These are phyloP conservation scores for Subacronicta megacephala DNA, from an alignment of 2,888 invertebrate genomes.

Conservation along the genomic window DNA sequence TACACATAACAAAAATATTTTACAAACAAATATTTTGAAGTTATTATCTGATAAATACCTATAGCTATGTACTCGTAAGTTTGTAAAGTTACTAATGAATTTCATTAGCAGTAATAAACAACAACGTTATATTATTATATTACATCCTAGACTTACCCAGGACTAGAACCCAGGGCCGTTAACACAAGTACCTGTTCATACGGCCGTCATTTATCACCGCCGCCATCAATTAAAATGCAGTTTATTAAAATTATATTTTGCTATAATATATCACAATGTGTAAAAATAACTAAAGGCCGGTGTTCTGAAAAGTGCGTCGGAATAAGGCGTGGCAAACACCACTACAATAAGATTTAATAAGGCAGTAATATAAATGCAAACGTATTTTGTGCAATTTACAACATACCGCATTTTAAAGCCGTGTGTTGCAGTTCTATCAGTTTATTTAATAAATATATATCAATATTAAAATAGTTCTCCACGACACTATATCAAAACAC, in stretches of 20 bases:
- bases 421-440: slow-evolving; percentile 7
- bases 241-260: slow-evolving; percentile 51
- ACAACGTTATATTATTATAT: slow-evolving; percentile 20
- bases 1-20: slow-evolving; percentile 26
- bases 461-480: slow-evolving; percentile 12
- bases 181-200: slow-evolving; percentile 5
- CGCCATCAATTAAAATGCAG: slow-evolving; percentile 52
- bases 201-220: slow-evolving; percentile 20
- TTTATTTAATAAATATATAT: slow-evolving; percentile 13
- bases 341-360: slow-evolving; percentile 3
- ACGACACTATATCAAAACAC: slow-evolving; percentile 10
- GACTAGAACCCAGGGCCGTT: slow-evolving; percentile 20
- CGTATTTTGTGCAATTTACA: slow-evolving; percentile 37
- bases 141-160: slow-evolving; percentile 16
- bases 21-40: slow-evolving; percentile 12
- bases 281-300: slow-evolving; percentile 46
- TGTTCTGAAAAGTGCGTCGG: slow-evolving; percentile 16
- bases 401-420: slow-evolving; percentile 15
- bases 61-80: slow-evolving; percentile 31
- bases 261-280: slow-evolving; percentile 58
- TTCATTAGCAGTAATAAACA: slow-evolving; percentile 34
- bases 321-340: slow-evolving; percentile 37
- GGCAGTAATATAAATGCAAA: slow-evolving; percentile 40
- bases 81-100: slow-evolving; percentile 27
- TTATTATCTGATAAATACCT: slow-evolving; percentile 28